A percentile compares a stretch with the other conserved stretches of the same genome.
These are phyloP conservation scores for Limnodromus scolopaceus DNA, from an alignment of 2,797 vertebrate genomes.

Conservation along the genomic window DNA sequence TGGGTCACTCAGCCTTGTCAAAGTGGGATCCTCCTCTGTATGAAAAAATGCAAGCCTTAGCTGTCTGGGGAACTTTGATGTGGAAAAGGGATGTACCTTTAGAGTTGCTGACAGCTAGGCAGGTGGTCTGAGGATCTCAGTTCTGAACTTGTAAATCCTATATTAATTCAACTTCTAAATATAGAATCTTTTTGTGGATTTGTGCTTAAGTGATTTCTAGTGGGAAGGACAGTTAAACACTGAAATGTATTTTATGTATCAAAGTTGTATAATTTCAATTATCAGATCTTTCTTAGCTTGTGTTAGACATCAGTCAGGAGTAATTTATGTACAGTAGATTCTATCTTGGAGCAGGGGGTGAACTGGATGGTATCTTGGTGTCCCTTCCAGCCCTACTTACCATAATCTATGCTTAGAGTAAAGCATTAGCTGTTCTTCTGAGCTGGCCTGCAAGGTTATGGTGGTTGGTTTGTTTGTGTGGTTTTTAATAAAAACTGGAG, in stretches of 20 bases:
- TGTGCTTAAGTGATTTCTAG: not conserved
- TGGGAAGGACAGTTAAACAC: not conserved
- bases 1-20: not conserved
- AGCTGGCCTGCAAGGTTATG: not conserved
- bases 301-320: not conserved
- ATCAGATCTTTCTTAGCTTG: not conserved
- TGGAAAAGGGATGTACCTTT: not conserved
- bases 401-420: not conserved
- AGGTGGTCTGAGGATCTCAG: not conserved
- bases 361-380: not conserved
- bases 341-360: not conserved
- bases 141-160: not conserved
- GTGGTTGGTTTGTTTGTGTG: not conserved
- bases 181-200: not conserved
- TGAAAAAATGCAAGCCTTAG: not conserved
- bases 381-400: not conserved
- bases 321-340: not conserved
- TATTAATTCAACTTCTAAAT: not conserved
- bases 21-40: not conserved
- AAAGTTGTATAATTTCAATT: conserved; percentile 4
- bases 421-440: not conserved
- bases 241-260: not conserved
- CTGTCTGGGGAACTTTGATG: not conserved
- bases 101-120: not conserved
- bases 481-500: not conserved